Base-by-base conservation (phyloP, 2,113 vertebrate species). In the Neodon shergylaensis region DNA sequence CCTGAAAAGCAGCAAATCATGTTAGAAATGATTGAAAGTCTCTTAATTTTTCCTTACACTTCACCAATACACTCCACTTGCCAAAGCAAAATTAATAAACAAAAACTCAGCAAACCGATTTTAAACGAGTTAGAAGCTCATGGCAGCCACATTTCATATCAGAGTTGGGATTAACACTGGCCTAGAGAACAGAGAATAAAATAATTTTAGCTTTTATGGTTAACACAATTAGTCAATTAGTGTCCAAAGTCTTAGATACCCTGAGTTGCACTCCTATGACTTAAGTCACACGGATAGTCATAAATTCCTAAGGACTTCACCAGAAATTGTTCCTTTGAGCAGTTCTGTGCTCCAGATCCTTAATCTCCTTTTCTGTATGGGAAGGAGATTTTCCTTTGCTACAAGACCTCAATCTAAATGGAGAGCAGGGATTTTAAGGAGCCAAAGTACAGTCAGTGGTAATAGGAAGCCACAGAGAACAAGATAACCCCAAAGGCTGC, bases 401-500 rank as follows among this genome's bases (percentile, higher is more conserved):
- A 14, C 28, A 90, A 92, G 61, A 78, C 72, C 52, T 96, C 94
- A 96, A 49, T 96, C 90, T 95, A 94, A 94, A 95, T 49, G 0
- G 12, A 94, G 70, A 70, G 52, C 68, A 74, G 88, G 89, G 95
- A 73, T 92, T 65, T 73, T 39, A 74, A 21, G 92, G 47, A 77
- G 36, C 52, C 61, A 36, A 90, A 90, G 77, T 94, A 76, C 33
- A 92, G 95, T 90, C 76, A 86, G 88, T 73, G 72, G 66, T 72
- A 96, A 96, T 63, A 66, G 81, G 96, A 96, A 90, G 81, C 92
- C 90, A 73, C 13, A 63, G 92, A 78, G 44, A 78, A 77, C 17
- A 73, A 91, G 97, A 96, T 96, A 97, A 96, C 66, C 79, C 83
- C 84, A 83, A 81, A 93, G 96, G 61, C 84, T 96, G 88, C 49